Evolutionary conservation across 2,888 invertebrate species (phyloP).

Genomic region (Scaptomyza flava): DNA sequence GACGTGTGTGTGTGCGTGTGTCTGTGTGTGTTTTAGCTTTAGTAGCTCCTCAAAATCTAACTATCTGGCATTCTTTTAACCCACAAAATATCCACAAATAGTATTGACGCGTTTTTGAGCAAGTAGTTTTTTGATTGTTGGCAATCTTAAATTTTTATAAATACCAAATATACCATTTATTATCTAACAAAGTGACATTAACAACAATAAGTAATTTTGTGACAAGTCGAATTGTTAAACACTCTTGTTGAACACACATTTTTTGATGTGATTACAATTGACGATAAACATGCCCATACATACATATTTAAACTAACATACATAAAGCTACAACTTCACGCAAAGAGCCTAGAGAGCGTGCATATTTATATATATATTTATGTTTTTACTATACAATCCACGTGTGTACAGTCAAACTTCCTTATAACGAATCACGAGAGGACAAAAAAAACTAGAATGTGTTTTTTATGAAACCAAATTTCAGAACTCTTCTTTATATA

Average conservation of each 20-base stretch:
- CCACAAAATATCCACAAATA: conserved; percentile 28
- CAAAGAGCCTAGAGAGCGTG: conserved; percentile 33
- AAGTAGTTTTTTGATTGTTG: conserved; percentile 46
- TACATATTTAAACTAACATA: neutral
- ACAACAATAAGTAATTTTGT: neutral
- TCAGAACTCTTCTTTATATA: too few relatives aligned
- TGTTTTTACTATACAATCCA: neutral
- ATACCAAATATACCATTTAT: conserved; percentile 10
- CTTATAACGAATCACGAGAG: too few relatives aligned
- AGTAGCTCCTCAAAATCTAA: conserved; percentile 46
- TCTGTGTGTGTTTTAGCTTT: conserved; percentile 52
- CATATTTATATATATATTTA: neutral
- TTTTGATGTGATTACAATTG: neutral
- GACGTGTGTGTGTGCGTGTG: conserved; percentile 60
- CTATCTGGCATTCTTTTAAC: conserved; percentile 52
- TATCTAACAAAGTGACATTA: conserved; percentile 5
- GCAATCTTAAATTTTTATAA: conserved; percentile 17
- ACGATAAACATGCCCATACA: neutral
- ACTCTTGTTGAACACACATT: neutral
- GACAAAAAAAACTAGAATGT: too few relatives aligned
- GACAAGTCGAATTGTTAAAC: neutral
- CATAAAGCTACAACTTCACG: conserved; percentile 27
- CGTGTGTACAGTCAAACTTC: too few relatives aligned
- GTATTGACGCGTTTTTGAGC: conserved; percentile 66
- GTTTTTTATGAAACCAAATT: too few relatives aligned